Conservation (phyloP, 2,797 vertebrate species). For the Sternotherus odoratus region DNA sequence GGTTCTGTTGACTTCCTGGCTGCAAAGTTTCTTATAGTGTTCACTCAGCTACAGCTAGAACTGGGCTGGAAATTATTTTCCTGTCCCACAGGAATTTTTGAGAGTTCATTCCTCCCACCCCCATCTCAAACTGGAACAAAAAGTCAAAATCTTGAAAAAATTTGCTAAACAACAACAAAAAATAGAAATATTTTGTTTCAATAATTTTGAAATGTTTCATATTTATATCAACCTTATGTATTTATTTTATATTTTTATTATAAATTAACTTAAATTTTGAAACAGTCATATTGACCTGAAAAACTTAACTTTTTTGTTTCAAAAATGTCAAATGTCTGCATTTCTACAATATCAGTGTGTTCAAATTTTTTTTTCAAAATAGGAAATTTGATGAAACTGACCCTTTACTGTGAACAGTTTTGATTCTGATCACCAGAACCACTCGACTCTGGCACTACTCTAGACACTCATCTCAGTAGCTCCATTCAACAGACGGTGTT, state of each 20-base stretch:
- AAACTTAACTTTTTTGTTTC: neutral
- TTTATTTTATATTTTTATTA: neutral
- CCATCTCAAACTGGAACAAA: neutral
- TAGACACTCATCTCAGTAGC: neutral
- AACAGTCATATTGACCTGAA: neutral
- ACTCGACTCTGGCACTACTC: neutral
- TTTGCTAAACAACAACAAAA: neutral
- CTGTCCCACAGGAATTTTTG: neutral
- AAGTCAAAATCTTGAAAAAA: neutral
- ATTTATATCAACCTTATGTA: neutral
- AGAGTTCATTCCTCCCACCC: neutral
- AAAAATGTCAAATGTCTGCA: neutral
- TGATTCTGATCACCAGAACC: neutral
- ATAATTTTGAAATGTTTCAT: neutral
- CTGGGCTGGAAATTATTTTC: neutral
- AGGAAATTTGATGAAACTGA: neutral
- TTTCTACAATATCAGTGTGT: neutral
- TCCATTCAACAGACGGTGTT: neutral
- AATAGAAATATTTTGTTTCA: neutral
- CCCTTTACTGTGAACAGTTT: neutral
- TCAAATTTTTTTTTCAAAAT: neutral
- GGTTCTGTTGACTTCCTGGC: neutral
- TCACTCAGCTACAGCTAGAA: neutral
- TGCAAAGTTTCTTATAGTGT: neutral
- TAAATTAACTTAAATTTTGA: neutral